Evolutionary conservation across 2,113 vertebrate species (phyloP), one percentile per base, ranked within the genome.

Genomic region (Ammodytes dubius): DNA sequence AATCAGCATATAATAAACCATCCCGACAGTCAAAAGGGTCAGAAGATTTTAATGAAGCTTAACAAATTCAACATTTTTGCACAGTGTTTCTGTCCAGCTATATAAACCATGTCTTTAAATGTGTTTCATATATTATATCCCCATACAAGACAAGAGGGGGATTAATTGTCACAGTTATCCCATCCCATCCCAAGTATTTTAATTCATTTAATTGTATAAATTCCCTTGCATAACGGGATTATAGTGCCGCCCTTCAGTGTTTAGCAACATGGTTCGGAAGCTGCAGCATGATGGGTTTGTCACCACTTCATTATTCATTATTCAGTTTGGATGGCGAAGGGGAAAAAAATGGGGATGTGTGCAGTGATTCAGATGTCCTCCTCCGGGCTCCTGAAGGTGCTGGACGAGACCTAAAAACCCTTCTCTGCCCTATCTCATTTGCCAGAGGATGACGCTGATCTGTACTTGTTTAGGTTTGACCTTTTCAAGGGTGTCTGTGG

Each of bases 391-490:
- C 35, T 73, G 46, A 40, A 42, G 46, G 10, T 17, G 52, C 52
- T 15, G 43, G 69, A 50, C 40, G 10, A 37, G 35, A 60, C 35
- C 49, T 47, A 3, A 13, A 35, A 37, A 46, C 15, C 5, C 10
- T 53, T 54, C 49, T 37, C 49, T 3, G 45, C n/a, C 47, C 4
- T 40, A 46, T 47, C 45, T 52, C 7, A 17, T 53, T 58, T 49
- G 3, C 59, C 15, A 46, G 19, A 49, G 39, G 19, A 80, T n/a
- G 50, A 43, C 7, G 40, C 42, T 39, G 63, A n/a, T 56, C 40
- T 49, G 17, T 19, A n/a, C 74, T 67, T 70, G 43, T 70, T 45
- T 11, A 65, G n/a, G 35, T 59, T 63, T 65, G 54, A 67, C 56
- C 74, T 75, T 80, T 74, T 40, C 1, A 66, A 49, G 19, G 15